A percentile compares a stretch with the other conserved stretches of the same genome.
phyloP scores from a whole-genome alignment of 1,140 invertebrate genomes.

The Trichogramma pretiosum region DNA sequence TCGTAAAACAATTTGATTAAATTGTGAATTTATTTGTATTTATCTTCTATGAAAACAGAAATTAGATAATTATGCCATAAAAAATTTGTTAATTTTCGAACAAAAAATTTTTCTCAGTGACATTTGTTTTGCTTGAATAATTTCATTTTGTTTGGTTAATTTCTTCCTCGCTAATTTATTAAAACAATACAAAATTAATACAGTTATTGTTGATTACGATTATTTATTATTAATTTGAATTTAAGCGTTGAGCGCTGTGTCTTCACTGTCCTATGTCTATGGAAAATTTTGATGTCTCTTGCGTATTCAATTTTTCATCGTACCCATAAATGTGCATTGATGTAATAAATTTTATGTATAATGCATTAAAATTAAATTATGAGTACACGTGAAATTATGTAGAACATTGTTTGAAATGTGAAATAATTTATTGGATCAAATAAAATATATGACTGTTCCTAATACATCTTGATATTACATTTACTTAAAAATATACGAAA shows the following conservation, averaged over 20 bases:
- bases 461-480: too few species aligned
- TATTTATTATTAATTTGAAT: neutral
- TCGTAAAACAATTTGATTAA: neutral
- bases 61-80: neutral
- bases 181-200: neutral
- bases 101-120: neutral
- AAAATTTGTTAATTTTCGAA: constrained; percentile 2
- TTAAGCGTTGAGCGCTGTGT: neutral
- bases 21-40: neutral
- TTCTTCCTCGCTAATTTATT: neutral
- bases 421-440: constrained; percentile 16
- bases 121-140: neutral
- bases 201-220: neutral
- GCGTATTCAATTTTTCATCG: constrained; percentile 12
- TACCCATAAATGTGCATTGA: constrained; percentile 13
- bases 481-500: too few species aligned
- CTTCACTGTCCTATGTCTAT: constrained; percentile 5
- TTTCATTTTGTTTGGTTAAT: neutral
- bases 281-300: constrained; percentile 17
- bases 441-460: too few species aligned
- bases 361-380: constrained; percentile 7
- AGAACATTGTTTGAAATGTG: constrained; percentile 13
- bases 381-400: neutral
- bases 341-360: constrained; percentile 10
- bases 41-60: neutral